These are phyloP conservation scores for Linnaemya tessellans DNA, from an alignment of 2,888 invertebrate genomes.

Conservation along the genomic window DNA sequence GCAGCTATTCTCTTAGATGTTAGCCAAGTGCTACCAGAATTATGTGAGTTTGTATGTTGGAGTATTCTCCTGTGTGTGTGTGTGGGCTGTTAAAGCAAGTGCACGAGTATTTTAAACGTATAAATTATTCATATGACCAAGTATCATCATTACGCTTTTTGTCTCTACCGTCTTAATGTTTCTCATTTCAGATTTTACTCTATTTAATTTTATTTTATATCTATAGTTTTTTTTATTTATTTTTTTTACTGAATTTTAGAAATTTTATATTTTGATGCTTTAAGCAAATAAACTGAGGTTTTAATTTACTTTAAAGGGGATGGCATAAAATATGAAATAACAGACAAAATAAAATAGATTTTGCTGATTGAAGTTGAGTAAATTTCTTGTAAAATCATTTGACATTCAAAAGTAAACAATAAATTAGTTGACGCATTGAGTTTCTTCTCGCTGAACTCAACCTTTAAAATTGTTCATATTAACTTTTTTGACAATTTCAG, in stretches of 20 bases:
- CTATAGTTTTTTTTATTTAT: too few relatives aligned
- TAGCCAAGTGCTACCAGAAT: neutral
- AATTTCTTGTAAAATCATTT: too few relatives aligned
- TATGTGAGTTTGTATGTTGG: neutral
- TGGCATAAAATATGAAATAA: too few relatives aligned
- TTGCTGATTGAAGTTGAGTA: too few relatives aligned
- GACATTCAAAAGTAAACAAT: too few relatives aligned
- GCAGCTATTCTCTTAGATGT: neutral
- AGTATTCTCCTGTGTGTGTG: neutral
- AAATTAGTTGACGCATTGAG: too few relatives aligned
- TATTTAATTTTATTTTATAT: neutral
- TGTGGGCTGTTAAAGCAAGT: neutral
- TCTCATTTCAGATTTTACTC: constrained; percentile 8
- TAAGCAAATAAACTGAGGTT: neutral
- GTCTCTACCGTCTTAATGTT: constrained; percentile 43
- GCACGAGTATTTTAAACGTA: constrained; percentile 45
- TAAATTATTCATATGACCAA: constrained; percentile 70
- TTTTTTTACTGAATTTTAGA: neutral
- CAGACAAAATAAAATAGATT: too few relatives aligned
- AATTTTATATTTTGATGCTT: constrained; percentile 12
- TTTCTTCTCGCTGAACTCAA: too few relatives aligned
- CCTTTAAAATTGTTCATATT: too few relatives aligned
- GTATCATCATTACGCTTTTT: constrained; percentile 61
- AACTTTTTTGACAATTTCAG: too few relatives aligned
- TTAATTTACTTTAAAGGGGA: neutral